Percentiles rank a stretch among this genome's conserved stretches.
Evolutionary conservation across 2,888 invertebrate species (phyloP).

Genomic region (Synanthedon myopaeformis): DNA sequence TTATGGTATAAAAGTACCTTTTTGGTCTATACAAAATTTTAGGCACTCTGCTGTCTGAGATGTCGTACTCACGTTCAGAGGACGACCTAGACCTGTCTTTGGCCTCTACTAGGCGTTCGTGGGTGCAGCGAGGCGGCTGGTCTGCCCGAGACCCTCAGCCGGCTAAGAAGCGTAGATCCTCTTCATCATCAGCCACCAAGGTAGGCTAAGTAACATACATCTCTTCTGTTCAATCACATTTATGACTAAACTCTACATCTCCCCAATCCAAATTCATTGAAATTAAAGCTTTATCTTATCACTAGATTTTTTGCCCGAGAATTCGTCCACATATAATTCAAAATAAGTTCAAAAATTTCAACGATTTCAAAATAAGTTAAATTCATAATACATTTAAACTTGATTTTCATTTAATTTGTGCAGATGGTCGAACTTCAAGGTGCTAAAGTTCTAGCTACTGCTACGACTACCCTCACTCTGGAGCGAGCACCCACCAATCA

Average conservation of each 20-base stretch:
- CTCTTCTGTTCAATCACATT: no score
- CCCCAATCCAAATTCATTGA: no score
- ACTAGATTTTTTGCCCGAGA: no score
- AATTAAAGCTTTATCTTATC: no score
- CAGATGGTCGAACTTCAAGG: conserved; percentile 60
- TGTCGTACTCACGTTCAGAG: conserved; percentile 86
- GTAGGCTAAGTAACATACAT: conserved; percentile 14
- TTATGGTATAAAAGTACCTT: neutral
- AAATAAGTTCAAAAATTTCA: no score
- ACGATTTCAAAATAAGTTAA: no score
- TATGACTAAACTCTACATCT: no score
- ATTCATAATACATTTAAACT: neutral
- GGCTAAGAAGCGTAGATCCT: conserved; percentile 47
- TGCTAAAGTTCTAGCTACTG: conserved; percentile 63
- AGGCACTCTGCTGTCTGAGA: conserved; percentile 81
- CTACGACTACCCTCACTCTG: conserved; percentile 59
- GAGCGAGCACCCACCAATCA: conserved; percentile 52
- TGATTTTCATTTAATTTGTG: conserved; percentile 4
- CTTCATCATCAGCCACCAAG: conserved; percentile 54
- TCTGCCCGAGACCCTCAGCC: conserved; percentile 42
- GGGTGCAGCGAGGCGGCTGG: conserved; percentile 61
- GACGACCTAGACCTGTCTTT: conserved; percentile 79
- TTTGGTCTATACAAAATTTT: conserved; percentile 10
- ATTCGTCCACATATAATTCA: no score
- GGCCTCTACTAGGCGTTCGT: conserved; percentile 57